Evolutionary conservation across 2,113 vertebrate genomes (phyloP).

Genomic region (Tylochromis polylepis): DNA sequence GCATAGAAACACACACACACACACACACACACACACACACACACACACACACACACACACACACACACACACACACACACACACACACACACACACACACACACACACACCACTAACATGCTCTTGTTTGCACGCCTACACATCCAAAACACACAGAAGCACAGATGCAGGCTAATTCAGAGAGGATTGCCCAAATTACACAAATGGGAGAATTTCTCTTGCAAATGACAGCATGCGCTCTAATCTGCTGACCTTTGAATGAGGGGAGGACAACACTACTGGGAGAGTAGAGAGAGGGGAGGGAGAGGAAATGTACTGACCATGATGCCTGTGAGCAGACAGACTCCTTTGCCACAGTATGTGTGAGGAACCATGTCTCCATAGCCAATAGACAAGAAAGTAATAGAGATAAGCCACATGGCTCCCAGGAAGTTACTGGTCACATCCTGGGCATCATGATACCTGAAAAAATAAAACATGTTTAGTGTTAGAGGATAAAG

Average conservation of each 20-base stretch:
- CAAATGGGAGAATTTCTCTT: slow-evolving; percentile 42
- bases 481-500: not conserved
- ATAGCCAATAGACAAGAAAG: slow-evolving; percentile 96
- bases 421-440: slow-evolving; percentile 98
- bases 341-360: slow-evolving; percentile 97
- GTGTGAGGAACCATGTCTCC: slow-evolving; percentile 99
- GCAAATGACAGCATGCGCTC: slow-evolving; percentile 34
- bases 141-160: slow-evolving; percentile 34
- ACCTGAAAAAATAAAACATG: slow-evolving; percentile 67
- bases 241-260: slow-evolving; percentile 60
- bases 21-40: not conserved
- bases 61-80: not conserved
- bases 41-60: not conserved
- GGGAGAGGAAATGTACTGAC: slow-evolving; percentile 72
- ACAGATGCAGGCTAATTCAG: slow-evolving; percentile 58
- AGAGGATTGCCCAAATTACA: slow-evolving; percentile 50
- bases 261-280: not conserved
- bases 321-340: slow-evolving; percentile 98
- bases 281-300: not conserved
- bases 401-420: slow-evolving; percentile 99
- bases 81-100: not conserved
- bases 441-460: slow-evolving; percentile 95
- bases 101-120: not conserved
- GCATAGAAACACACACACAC: not conserved
- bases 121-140: slow-evolving; percentile 50